phyloP scores from a whole-genome alignment of 2,797 vertebrate species.

The Benthosema pterotum region DNA sequence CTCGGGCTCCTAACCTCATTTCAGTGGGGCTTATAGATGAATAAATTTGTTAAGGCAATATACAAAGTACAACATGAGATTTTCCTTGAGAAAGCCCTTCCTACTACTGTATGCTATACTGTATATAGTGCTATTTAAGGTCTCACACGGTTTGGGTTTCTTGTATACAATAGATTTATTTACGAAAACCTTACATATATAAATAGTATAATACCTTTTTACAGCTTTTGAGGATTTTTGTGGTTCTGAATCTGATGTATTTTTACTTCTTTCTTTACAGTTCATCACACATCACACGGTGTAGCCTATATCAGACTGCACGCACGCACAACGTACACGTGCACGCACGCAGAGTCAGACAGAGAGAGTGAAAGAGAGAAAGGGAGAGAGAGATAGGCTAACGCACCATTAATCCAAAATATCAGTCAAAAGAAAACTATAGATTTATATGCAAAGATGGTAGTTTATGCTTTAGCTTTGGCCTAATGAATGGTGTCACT shows the following conservation, averaged over 20 bases:
- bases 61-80: constrained; percentile 90
- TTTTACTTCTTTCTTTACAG: constrained; percentile 67
- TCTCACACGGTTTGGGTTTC: constrained; percentile 79
- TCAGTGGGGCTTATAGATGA: constrained; percentile 90
- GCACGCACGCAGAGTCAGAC: constrained; percentile 11
- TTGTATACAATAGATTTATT: constrained; percentile 99
- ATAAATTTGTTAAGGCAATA: constrained; percentile 99
- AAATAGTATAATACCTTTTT: constrained; percentile 99
- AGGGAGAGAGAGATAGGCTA: constrained; percentile 26
- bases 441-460: constrained; percentile 56
- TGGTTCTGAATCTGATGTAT: constrained; percentile 70
- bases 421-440: constrained; percentile 57
- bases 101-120: constrained; percentile 70
- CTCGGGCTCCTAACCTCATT: constrained; percentile 94
- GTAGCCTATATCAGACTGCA: constrained; percentile 58
- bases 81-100: constrained; percentile 80
- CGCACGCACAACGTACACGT: constrained; percentile 42
- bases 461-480: constrained; percentile 77
- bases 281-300: constrained; percentile 72
- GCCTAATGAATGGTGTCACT: constrained; percentile 69
- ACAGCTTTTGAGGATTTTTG: constrained; percentile 90
- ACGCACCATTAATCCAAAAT: constrained; percentile 45
- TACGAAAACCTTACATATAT: constrained; percentile 99
- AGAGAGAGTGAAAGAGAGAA: constrained; percentile 20
- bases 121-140: constrained; percentile 79